Base-by-base conservation (phyloP, 2,888 invertebrate species). In the Vesta saturnalis region DNA sequence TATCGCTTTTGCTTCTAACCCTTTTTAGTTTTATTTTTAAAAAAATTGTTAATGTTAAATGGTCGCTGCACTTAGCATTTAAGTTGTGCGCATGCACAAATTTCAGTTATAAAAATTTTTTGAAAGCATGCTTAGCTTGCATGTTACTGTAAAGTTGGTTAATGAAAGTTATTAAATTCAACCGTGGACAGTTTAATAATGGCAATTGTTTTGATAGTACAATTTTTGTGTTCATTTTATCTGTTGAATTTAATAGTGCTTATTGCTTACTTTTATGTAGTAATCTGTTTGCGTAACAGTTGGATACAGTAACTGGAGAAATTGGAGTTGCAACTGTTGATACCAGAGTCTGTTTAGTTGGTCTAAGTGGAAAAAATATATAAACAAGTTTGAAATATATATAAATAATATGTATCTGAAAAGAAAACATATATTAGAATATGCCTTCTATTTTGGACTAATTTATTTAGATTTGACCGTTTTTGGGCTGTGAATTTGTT, bases 351-450 rank as follows among this genome's bases (percentile, higher is more conserved):
- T 71, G 71, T 60, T 67, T 73, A 47, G 64, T 68, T 59, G 73
- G 73, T 46, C 60, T 72, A 46, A 68, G 62, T 47, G 73, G 73
- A 19, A 73, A 73, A 67, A 73, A 72, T 55, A 73, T 73, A 52
- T 73, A 60, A 69, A 59, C 52, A n/a, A 39, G 16, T 49, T 18
- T 49, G n/a, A n/a, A n/a, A n/a, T n/a, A n/a, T n/a, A 10, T 15
- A 35, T 16, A 2, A 5, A 22, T 4, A 18, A 56, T 30, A 30
- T 56, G 23, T 10, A 15, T 12, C 35, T 23, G 14, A 23, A 22
- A 16, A 56, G 18, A 10, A 14, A 18, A 19, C 19, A 49, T 10
- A 18, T 2, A 22, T 23, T 56, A 56, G 15, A 56, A 23, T 56
- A 22, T 60, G 39, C 14, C 22, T 62, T 62, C 22, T 55, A 43